Base-by-base conservation (phyloP, 2,797 vertebrate species). In the Hybognathus amarus region DNA sequence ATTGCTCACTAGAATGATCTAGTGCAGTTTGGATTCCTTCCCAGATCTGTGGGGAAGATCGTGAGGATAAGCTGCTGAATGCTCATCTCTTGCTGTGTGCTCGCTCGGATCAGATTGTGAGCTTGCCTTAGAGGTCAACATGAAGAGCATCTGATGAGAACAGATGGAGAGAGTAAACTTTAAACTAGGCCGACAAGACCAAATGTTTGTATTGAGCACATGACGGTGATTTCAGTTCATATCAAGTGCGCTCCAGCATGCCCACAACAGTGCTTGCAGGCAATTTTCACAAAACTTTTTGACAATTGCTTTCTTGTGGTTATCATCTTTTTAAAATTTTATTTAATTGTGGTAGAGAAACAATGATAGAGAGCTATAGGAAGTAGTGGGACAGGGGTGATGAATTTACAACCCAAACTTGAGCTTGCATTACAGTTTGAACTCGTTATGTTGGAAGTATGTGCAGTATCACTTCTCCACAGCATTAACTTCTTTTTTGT, bases 61-160 rank as follows among this genome's bases (percentile, higher is more conserved):
- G 42, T 17, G 12, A 42, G 50, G 59, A 66, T 82, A 47, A 36
- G 10, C 3, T 20, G 18, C 66, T 68, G 56, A 52, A 38, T 71
- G 54, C 67, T 82, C 78, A n/a, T 42, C 56, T 88, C 82, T 68
- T 50, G 22, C 33, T 76, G 71, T 82, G 70, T 47, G 27, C 22
- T 5, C 36, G 77, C 56, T 38, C 69, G 4, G 73, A 30, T 80
- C 78, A 52, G 24, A 52, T 85, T 61, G 42, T 30, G 79, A 79
- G 79, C 86, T 84, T 80, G 66, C 27, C 36, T 77, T 83, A 36
- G 89, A 92, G 91, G 94, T 93, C 92, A 92, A 84, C 84, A 83
- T 79, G 83, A 79, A 81, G 87, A 89, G 87, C 94, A 94, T 95
- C 93, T 95, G 94, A 95, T 91, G 88, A 83, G 88, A 92, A 91